These are phyloP conservation scores for Eupithecia centaureata DNA, from an alignment of 2,888 invertebrate species.

Conservation along the genomic window DNA sequence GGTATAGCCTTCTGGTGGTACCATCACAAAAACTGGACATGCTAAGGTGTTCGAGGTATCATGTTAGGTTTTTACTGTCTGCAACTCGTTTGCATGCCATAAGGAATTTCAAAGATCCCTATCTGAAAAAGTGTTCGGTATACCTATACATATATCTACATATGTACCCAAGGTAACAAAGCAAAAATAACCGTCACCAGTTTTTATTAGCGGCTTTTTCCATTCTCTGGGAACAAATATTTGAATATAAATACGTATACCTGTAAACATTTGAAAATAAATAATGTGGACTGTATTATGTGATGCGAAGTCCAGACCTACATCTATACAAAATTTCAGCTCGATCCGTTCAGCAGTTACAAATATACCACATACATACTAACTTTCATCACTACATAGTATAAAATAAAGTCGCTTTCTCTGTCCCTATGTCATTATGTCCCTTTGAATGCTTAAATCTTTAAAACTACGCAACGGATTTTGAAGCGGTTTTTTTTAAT, in stretches of 20 bases:
- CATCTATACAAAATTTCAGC: background rate
- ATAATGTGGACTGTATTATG: background rate
- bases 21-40: constrained; percentile 6
- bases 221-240: no score
- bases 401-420: no score
- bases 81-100: background rate
- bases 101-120: background rate
- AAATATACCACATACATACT: no score
- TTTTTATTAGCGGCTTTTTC: no score
- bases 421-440: no score
- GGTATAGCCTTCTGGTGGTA: constrained; percentile 1
- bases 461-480: no score
- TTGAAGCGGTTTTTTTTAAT: no score
- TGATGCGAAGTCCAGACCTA: background rate
- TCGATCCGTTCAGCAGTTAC: background rate
- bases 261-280: no score
- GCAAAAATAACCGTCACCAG: background rate
- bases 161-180: background rate
- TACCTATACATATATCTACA: no score
- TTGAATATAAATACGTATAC: no score
- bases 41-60: constrained; percentile 10
- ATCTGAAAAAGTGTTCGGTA: background rate
- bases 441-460: no score
- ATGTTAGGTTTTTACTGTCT: constrained; percentile 16
- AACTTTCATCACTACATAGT: no score